These are phyloP conservation scores for Drosophila affinis DNA, from an alignment of 2,888 invertebrate species.

Conservation along the genomic window DNA sequence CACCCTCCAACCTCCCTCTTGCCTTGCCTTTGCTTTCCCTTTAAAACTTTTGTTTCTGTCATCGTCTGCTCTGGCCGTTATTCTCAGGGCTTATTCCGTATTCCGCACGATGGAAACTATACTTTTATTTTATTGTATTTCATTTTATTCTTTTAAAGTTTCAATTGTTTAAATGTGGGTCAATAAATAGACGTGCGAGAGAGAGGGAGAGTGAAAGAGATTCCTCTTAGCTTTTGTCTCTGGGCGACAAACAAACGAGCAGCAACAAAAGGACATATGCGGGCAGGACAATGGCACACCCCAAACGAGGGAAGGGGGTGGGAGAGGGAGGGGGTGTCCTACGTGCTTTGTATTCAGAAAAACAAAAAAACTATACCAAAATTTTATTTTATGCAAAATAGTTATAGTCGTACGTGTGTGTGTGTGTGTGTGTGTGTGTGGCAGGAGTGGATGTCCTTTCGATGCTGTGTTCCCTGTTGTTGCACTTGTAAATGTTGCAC, in stretches of 20 bases:
- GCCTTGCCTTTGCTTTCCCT: slow-evolving; percentile 14
- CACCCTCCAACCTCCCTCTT: neutral
- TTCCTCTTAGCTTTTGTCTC: slow-evolving; percentile 51
- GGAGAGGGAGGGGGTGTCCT: neutral
- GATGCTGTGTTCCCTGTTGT: slow-evolving; percentile 43
- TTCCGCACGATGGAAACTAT: slow-evolving; percentile 31
- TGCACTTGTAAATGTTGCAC: slow-evolving; percentile 56
- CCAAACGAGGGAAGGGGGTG: slow-evolving; percentile 2
- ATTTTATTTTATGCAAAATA: slow-evolving; percentile 77
- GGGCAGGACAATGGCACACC: slow-evolving; percentile 36
- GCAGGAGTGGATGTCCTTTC: slow-evolving; percentile 16
- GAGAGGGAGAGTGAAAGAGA: slow-evolving; percentile 27
- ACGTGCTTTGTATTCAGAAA: slow-evolving; percentile 67
- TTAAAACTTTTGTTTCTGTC: slow-evolving; percentile 35
- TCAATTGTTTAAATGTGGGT: slow-evolving; percentile 71
- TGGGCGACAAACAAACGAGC: slow-evolving; percentile 61
- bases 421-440: slow-evolving; percentile 47
- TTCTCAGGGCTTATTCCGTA: slow-evolving; percentile 23
- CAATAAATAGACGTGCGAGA: slow-evolving; percentile 49
- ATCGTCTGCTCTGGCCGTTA: slow-evolving; percentile 27
- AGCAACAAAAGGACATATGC: slow-evolving; percentile 56
- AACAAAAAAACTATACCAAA: slow-evolving; percentile 40
- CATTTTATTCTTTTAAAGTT: slow-evolving; percentile 57
- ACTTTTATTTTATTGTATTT: slow-evolving; percentile 38
- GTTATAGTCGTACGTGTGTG: slow-evolving; percentile 53